Conservation (phyloP, 2,113 vertebrate species). For the Pedionomus torquatus region DNA sequence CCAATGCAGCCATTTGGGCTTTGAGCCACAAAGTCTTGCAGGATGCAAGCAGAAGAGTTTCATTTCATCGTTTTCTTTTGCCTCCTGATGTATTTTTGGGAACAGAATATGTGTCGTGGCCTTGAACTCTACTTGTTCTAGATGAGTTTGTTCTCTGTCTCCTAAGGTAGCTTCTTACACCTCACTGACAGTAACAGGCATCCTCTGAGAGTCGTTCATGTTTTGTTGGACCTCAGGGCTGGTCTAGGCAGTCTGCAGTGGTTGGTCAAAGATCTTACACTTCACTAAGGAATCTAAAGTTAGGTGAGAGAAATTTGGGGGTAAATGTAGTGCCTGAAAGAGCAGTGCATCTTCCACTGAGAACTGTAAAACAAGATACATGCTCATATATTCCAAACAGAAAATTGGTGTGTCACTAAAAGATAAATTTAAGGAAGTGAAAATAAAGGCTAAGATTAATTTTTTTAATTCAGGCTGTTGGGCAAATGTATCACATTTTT, state of each 20-base stretch:
- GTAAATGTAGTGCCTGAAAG: not conserved
- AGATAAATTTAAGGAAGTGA: not conserved
- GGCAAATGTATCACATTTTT: not conserved
- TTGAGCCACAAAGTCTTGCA: not conserved
- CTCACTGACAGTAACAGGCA: not conserved
- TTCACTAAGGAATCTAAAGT: not conserved
- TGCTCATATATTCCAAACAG: not conserved
- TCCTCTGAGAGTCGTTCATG: not conserved
- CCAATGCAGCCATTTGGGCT: not conserved
- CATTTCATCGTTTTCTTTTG: not conserved
- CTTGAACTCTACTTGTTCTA: not conserved
- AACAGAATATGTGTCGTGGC: not conserved
- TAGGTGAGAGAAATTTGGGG: not conserved
- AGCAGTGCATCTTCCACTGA: not conserved
- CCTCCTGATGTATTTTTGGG: not conserved
- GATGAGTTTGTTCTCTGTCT: not conserved
- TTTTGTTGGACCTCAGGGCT: not conserved
- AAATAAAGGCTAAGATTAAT: not conserved
- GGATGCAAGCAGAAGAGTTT: not conserved
- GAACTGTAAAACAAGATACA: not conserved
- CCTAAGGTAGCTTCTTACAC: not conserved
- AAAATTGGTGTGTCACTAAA: not conserved
- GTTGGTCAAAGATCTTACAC: not conserved
- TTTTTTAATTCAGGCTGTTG: not conserved
- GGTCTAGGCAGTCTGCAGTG: not conserved